Evolutionary conservation across 2,888 invertebrate species (phyloP).

Genomic region (Anorthoa munda): DNA sequence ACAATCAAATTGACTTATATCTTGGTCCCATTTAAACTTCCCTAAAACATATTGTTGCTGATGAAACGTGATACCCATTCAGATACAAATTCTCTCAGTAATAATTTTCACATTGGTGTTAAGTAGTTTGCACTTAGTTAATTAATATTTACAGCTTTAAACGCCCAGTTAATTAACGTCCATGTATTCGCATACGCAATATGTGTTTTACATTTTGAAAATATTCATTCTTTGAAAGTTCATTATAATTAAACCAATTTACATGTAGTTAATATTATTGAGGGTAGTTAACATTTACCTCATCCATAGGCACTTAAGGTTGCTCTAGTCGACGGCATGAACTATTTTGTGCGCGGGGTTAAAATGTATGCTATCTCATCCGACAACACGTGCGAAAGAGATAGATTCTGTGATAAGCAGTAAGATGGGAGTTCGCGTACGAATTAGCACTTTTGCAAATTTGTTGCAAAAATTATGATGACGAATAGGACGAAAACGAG

Average conservation of each 20-base stretch:
- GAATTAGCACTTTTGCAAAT: no score
- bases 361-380: no score
- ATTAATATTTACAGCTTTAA: slow-evolving; percentile 60
- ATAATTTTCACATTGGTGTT: slow-evolving; percentile 52
- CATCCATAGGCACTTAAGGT: slow-evolving; percentile 20
- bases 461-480: no score
- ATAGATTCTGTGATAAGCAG: no score
- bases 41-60: slow-evolving; percentile 25
- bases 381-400: no score
- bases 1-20: slow-evolving; percentile 9
- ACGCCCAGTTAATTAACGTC: slow-evolving; percentile 48
- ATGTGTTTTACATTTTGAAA: slow-evolving; percentile 53
- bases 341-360: no score
- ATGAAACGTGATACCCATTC: slow-evolving; percentile 52
- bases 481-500: no score
- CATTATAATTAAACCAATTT: slow-evolving; percentile 40
- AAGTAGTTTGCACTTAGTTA: slow-evolving; percentile 61
- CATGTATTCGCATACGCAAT: slow-evolving; percentile 56
- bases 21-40: slow-evolving; percentile 5
- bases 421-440: no score
- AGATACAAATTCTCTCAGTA: slow-evolving; percentile 37
- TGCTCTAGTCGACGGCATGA: no score
- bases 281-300: slow-evolving; percentile 31
- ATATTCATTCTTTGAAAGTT: slow-evolving; percentile 52
- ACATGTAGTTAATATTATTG: slow-evolving; percentile 42